Base-by-base conservation (phyloP, 2,113 vertebrate species). In the Nycticebus coucang region DNA sequence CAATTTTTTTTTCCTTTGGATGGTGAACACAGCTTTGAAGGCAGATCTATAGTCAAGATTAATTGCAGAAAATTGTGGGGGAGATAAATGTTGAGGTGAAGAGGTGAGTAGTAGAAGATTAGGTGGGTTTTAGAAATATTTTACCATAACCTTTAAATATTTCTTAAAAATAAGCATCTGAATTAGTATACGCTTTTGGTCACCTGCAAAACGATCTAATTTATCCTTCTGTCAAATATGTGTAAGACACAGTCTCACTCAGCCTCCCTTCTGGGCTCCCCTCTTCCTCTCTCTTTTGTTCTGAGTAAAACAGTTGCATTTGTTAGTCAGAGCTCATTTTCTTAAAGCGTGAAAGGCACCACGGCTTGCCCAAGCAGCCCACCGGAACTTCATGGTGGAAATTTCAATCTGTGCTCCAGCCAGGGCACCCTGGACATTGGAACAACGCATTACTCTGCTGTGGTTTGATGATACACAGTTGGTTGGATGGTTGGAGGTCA, bases 281-380 rank as follows among this genome's bases (percentile, higher is more conserved):
- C 60, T 18, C 22, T 45, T 18, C 35, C 62, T 86, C 50, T 68
- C 50, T 89, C 93, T 91, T 79, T 98, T 2, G 93, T 98, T 98
- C 92, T 72, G 83, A 98, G 98, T 79, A 82, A 97, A 98, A 97
- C 96, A 95, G 93, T 97, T 97, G 93, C 89, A 88, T 98, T 98
- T 97, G 92, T 89, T 86, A 95, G 96, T 96, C 96, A 97, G 96
- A 95, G 83, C 93, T 97, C 92, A 96, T 94, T 82, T 96, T 96
- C 59, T 89, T 87, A 84, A 2, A 62, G 35, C 6, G 50, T 86
- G 82, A 85, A 88, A 91, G n/a, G 93, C 9, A 19, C 72, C 37
- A 55, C 19, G 35, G 37, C 80, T 79, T 94, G 92, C 37, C 81
- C 95, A 95, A 97, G 88, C 81, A 94, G 83, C 89, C 72, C 80